These are phyloP conservation scores for Artemisiospiza belli DNA, from an alignment of 2,113 vertebrate species.

Conservation along the genomic window DNA sequence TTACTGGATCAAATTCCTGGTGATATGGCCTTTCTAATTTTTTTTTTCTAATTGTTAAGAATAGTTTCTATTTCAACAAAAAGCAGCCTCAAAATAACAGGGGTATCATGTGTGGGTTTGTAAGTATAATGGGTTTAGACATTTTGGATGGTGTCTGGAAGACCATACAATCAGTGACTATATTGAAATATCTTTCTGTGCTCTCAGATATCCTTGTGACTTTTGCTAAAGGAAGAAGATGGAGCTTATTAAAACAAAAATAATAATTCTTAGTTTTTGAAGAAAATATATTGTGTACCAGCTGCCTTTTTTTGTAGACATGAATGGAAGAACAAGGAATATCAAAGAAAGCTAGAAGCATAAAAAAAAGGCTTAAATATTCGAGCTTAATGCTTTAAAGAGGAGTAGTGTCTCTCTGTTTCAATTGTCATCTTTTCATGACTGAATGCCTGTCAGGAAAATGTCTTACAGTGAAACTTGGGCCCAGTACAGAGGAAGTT, in stretches of 20 bases:
- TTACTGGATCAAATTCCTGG: neutral
- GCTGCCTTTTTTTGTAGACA: neutral
- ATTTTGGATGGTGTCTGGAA: neutral
- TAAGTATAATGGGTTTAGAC: neutral
- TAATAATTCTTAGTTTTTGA: neutral
- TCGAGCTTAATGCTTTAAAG: neutral
- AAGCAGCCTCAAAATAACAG: neutral
- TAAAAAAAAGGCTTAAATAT: neutral
- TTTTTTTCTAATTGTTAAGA: neutral
- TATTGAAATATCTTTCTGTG: neutral
- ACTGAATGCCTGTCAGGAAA: neutral
- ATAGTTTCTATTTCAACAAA: neutral
- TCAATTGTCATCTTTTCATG: neutral
- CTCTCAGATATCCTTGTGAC: neutral
- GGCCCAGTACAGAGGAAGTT: neutral
- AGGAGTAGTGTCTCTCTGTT: neutral
- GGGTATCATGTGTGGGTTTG: rapidly evolving
- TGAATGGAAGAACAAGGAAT: neutral
- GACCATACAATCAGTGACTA: neutral
- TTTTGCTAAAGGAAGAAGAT: neutral
- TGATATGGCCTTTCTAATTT: neutral
- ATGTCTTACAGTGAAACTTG: neutral
- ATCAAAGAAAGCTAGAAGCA: neutral
- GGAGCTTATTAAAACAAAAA: neutral
- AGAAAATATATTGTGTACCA: neutral